A percentile compares a stretch with the other conserved stretches of the same genome.
Conservation (phyloP, 92 coral and sea anemone species). For the Metridium senile region DNA sequence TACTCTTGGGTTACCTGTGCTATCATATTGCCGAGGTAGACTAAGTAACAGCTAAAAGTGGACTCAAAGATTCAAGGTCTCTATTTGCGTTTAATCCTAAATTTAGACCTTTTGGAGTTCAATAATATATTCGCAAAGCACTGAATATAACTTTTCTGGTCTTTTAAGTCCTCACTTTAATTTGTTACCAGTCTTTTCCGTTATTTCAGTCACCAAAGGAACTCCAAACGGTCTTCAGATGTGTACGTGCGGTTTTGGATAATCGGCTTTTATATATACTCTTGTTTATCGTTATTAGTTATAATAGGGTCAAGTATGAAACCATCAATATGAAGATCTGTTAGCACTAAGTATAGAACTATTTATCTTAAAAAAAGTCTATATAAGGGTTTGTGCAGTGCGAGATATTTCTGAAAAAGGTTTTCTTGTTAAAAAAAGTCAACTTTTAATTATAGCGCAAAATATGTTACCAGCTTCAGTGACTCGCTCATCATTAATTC, state of each 20-base stretch:
- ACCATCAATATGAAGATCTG: background rate
- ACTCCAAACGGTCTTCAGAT: background rate
- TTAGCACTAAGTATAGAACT: background rate
- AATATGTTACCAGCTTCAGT: too few species aligned
- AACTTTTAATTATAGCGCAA: too few species aligned
- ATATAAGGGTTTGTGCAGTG: too few species aligned
- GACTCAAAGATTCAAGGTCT: background rate
- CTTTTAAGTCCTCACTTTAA: too few species aligned
- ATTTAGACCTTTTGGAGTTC: background rate
- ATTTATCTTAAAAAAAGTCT: background rate
- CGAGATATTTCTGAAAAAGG: too few species aligned
- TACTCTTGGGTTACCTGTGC: background rate
- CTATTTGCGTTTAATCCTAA: background rate
- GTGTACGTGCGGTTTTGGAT: background rate
- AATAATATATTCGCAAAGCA: too few species aligned
- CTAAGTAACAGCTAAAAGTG: background rate
- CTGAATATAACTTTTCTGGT: too few species aligned
- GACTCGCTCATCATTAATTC: too few species aligned
- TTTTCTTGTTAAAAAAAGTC: too few species aligned
- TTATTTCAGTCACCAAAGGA: background rate
- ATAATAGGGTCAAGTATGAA: background rate
- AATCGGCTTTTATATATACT: background rate
- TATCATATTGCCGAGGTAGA: background rate
- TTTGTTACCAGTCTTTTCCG: too few species aligned
- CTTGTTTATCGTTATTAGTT: background rate